A percentile compares a stretch with the other conserved stretches of the same genome.
phyloP scores from a whole-genome alignment of 2,888 invertebrate species.

The Fabriciana adippe region DNA sequence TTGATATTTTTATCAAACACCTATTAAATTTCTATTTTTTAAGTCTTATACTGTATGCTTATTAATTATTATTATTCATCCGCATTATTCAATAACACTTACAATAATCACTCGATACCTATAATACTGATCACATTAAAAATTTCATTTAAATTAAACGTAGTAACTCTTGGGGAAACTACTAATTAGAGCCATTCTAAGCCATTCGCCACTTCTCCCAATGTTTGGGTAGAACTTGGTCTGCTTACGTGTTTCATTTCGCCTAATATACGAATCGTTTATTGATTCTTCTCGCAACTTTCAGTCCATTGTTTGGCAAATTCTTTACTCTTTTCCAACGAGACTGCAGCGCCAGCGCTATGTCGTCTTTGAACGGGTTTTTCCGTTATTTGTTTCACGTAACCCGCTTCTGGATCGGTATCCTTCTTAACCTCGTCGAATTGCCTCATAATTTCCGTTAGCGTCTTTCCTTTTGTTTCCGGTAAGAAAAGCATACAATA shows the following conservation, averaged over 20 bases:
- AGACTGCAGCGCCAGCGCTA: slow-evolving; percentile 68
- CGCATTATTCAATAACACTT: slow-evolving; percentile 12
- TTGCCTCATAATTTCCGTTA: slow-evolving; percentile 85
- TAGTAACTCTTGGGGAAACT: not conserved
- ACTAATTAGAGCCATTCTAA: slow-evolving; percentile 10
- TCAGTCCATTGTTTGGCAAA: slow-evolving; percentile 54
- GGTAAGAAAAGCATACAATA: slow-evolving; percentile 84
- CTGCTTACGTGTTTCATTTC: not conserved
- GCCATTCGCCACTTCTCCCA: not conserved
- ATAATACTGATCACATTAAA: slow-evolving; percentile 36
- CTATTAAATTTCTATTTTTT: not conserved
- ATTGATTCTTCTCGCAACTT: slow-evolving; percentile 41
- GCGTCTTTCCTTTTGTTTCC: slow-evolving; percentile 86
- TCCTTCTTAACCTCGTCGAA: slow-evolving; percentile 78
- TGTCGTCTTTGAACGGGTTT: slow-evolving; percentile 68
- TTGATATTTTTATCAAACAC: too few relatives aligned
- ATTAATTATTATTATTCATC: too few relatives aligned
- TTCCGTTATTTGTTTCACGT: slow-evolving; percentile 53
- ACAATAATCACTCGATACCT: slow-evolving; percentile 25
- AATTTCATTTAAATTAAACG: slow-evolving; percentile 16
- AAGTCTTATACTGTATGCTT: slow-evolving; percentile 7
- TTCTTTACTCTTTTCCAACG: slow-evolving; percentile 64
- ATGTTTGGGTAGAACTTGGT: not conserved
- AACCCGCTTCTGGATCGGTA: slow-evolving; percentile 63
- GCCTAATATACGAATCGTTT: too few relatives aligned